Evolutionary conservation across 2,888 invertebrate genomes (phyloP), one percentile per base, ranked within the genome.

Genomic region (Harpalus rufipes): DNA sequence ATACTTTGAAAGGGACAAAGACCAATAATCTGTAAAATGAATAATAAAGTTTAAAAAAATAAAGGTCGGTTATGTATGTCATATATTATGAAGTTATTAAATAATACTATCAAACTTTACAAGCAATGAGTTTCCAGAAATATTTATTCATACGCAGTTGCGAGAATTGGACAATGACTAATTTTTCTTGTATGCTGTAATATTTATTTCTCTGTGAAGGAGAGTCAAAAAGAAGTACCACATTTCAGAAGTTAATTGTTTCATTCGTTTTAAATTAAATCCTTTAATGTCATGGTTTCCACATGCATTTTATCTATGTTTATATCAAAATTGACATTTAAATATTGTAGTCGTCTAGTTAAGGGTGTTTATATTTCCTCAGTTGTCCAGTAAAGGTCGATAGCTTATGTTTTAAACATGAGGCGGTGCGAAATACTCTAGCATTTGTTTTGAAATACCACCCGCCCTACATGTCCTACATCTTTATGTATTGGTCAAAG

Each of bases 371-470:
- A 74, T 74, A 14, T 18, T 74, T 74, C 74, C 68, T 68, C 32
- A n/a, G 7, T 10, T 56, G 56, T 56, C 78, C 58, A 8, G n/a
- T 56, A 78, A 78, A 78, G 58, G 78, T 74, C 74, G 82, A 58
- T 84, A 78, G 63, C 83, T 84, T 51, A 84, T 84, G 78, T 84
- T 84, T 84, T 16, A 84, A 84, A 84, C 84, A 84, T 84, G 65
- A 78, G 78, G 63, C 84, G 84, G 51, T 44, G 51, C 65, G 39
- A 84, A 83, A 84, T 84, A 51, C 41, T 58, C 74, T n/a, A 25
- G 44, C 74, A 65, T 84, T 84, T 84, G 84, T 84, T 84, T 78
- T 61, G 83, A 83, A 76, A 61, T 21, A 83, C 74, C 41, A 10
- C 65, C 10, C 63, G 83, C 78, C 78, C 78, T 78, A 83, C n/a